These are phyloP conservation scores for Leptopilina myrica DNA, from an alignment of 2,888 invertebrate genomes.

Conservation along the genomic window DNA sequence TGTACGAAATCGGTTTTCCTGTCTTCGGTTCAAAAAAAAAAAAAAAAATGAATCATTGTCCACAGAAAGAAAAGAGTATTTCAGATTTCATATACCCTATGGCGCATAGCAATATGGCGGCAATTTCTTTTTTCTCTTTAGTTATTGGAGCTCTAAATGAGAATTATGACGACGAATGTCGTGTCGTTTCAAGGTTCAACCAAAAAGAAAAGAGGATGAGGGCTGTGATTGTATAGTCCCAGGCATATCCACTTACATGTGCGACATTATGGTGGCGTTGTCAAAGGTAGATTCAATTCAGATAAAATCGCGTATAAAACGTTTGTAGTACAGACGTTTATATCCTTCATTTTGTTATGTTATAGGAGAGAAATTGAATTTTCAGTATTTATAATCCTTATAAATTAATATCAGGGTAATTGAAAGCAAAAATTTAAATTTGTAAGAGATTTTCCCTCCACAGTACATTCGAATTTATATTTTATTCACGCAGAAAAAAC, in stretches of 20 bases:
- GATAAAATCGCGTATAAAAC: slow-evolving; percentile 54
- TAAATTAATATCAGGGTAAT: too few relatives aligned
- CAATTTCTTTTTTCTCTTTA: background rate
- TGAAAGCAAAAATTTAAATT: too few relatives aligned
- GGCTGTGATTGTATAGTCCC: slow-evolving; percentile 64
- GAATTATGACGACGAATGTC: slow-evolving; percentile 38
- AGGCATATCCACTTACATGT: slow-evolving; percentile 75
- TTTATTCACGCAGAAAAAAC: too few relatives aligned
- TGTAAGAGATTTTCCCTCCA: too few relatives aligned
- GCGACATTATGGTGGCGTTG: slow-evolving; percentile 67
- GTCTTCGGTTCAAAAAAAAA: slow-evolving; percentile 54
- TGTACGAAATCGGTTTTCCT: slow-evolving; percentile 71
- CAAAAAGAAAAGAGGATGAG: slow-evolving; percentile 38
- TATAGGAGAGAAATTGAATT: background rate
- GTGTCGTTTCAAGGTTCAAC: slow-evolving; percentile 28
- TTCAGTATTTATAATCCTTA: too few relatives aligned
- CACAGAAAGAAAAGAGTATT: too few relatives aligned
- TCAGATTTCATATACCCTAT: too few relatives aligned
- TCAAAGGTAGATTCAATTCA: slow-evolving; percentile 62
- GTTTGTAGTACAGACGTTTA: slow-evolving; percentile 1
- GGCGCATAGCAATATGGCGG: background rate
- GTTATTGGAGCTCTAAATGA: slow-evolving; percentile 18
- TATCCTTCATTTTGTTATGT: slow-evolving; percentile 16
- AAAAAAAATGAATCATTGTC: slow-evolving; percentile 1
- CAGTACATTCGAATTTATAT: too few relatives aligned